Conservation (phyloP, 2,797 vertebrate species). For the Spea hammondii region DNA sequence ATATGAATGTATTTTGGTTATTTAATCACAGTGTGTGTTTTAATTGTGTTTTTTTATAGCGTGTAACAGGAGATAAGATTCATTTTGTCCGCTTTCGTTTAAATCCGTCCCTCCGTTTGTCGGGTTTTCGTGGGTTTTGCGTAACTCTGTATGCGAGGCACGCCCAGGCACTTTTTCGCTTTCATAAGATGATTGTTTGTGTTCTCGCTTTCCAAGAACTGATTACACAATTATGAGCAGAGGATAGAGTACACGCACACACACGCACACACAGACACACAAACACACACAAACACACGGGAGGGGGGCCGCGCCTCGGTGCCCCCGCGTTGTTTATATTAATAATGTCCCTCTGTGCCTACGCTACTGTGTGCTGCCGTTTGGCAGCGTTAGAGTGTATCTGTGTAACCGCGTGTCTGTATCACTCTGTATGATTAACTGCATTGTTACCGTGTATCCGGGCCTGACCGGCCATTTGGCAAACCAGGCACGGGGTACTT, state of each 20-base stretch:
- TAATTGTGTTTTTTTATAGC: neutral
- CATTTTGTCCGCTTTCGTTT: no score
- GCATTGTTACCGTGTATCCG: neutral
- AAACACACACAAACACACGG: no score
- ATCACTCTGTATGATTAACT: neutral
- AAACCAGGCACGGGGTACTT: no score
- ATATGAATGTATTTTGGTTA: no score
- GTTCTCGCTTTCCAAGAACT: constrained; percentile 42
- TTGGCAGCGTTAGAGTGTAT: neutral
- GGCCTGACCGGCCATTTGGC: no score
- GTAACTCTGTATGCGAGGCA: neutral
- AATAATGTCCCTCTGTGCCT: neutral
- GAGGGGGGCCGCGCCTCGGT: no score
- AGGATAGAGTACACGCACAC: neutral
- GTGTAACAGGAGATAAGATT: neutral
- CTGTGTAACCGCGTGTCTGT: neutral
- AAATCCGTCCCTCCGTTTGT: no score
- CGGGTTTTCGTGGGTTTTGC: neutral
- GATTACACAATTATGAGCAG: constrained; percentile 5
- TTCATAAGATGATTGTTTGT: constrained; percentile 1
- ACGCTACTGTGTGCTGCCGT: neutral
- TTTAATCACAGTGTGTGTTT: no score
- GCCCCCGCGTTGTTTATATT: no score
- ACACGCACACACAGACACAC: no score
- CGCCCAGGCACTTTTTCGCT: neutral